Conservation (phyloP, 2,888 invertebrate species). For the Chorisops tibialis region DNA sequence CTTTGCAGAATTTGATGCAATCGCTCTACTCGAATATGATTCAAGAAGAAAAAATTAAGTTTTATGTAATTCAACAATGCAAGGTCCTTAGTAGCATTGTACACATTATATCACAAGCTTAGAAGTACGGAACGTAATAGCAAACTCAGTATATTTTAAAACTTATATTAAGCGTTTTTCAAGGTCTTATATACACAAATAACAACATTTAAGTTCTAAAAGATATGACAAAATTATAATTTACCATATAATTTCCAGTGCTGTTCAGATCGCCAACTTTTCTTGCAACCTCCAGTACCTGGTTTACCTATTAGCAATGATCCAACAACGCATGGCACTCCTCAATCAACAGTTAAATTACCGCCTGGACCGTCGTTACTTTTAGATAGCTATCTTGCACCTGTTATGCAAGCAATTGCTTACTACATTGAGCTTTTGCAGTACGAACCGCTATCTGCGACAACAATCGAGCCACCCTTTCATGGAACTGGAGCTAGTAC, state of each 20-base stretch:
- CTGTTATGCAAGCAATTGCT: conserved; percentile 51
- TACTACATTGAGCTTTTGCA: conserved; percentile 51
- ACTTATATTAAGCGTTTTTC: too few species aligned
- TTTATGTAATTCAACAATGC: too few species aligned
- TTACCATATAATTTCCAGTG: conserved; percentile 21
- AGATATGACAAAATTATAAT: too few species aligned
- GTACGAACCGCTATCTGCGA: conserved; percentile 47
- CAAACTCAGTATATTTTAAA: too few species aligned
- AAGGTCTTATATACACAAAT: too few species aligned
- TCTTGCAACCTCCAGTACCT: conserved; percentile 26
- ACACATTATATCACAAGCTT: too few species aligned
- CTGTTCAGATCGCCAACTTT: background rate
- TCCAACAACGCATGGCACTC: background rate
- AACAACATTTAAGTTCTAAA: too few species aligned
- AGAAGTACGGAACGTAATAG: too few species aligned
- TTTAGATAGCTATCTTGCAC: conserved; percentile 48
- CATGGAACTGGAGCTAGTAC: conserved; percentile 34
- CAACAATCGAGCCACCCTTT: conserved; percentile 51
- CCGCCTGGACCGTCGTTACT: conserved; percentile 36
- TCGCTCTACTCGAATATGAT: too few species aligned
- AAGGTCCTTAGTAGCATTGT: too few species aligned
- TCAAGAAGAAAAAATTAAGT: too few species aligned
- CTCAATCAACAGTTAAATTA: background rate
- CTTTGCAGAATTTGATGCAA: too few species aligned
- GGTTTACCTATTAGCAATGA: conserved; percentile 24